These are phyloP conservation scores for Serinus canaria DNA, from an alignment of 2,113 vertebrate genomes.

Conservation along the genomic window DNA sequence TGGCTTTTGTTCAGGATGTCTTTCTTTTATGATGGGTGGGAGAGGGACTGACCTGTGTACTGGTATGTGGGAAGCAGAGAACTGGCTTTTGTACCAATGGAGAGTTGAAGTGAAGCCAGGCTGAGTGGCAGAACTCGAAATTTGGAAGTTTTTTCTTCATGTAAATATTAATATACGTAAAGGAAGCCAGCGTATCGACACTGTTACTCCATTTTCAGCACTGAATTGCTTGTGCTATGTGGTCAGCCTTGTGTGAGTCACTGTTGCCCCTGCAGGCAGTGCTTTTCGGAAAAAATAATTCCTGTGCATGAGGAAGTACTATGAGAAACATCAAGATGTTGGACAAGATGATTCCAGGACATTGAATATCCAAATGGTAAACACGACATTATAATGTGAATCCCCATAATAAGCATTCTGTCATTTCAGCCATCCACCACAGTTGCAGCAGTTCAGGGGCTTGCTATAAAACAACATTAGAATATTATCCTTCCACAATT, in stretches of 20 bases:
- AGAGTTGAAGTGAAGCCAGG: neutral
- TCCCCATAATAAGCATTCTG: neutral
- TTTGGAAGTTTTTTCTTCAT: neutral
- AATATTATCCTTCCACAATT: neutral
- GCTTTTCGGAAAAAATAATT: neutral
- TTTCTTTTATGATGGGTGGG: neutral
- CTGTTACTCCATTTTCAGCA: neutral
- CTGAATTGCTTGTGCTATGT: neutral
- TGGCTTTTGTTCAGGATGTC: neutral
- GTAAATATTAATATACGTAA: neutral
- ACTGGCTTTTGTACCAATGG: neutral
- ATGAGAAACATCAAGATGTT: neutral
- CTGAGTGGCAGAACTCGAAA: neutral
- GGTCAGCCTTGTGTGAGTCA: neutral
- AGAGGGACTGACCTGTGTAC: neutral
- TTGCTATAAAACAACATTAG: neutral
- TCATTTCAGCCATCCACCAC: neutral
- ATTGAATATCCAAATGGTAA: neutral
- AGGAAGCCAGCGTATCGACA: rapidly evolving
- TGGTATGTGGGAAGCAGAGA: neutral
- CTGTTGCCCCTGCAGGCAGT: neutral
- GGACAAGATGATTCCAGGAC: neutral
- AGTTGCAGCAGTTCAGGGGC: neutral
- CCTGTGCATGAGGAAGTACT: neutral
- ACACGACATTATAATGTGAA: neutral